phyloP scores from a whole-genome alignment of 2,113 vertebrate species.

The Orientallactaga bullata region DNA sequence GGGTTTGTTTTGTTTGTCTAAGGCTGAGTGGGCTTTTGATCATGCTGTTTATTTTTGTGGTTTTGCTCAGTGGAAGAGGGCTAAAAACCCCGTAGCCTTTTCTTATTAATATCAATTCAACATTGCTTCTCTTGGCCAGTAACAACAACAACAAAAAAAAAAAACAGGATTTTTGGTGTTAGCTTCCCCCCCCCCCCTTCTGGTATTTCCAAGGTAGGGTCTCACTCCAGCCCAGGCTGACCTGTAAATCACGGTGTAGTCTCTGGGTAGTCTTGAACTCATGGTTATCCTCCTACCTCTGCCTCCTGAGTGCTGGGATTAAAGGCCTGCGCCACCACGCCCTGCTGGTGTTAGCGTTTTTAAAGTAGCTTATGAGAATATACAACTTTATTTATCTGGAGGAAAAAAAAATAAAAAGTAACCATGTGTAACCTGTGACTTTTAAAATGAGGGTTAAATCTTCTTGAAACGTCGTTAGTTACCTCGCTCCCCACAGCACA shows the following conservation, averaged over 20 bases:
- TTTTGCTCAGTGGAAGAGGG: conserved; percentile 16
- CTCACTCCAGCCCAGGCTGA: no score
- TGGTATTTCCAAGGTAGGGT: no score
- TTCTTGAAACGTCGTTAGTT: conserved; percentile 42
- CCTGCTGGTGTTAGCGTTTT: no score
- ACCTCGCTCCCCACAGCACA: conserved; percentile 39
- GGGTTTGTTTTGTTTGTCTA: conserved; percentile 60
- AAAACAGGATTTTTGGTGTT: no score
- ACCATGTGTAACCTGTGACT: conserved; percentile 46
- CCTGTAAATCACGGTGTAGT: no score
- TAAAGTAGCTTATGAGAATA: conserved; percentile 23
- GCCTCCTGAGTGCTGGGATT: no score
- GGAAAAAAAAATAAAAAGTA: conserved; percentile 59
- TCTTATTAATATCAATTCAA: conserved; percentile 37
- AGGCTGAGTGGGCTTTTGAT: conserved; percentile 51
- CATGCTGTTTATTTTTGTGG: conserved; percentile 47
- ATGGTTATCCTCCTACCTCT: no score
- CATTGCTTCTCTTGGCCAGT: conserved; percentile 40
- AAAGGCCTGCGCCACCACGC: no score
- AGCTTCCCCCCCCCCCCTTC: no score
- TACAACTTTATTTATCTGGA: neutral
- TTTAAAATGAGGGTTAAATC: conserved; percentile 54
- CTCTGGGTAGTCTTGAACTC: no score
- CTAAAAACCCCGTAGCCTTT: conserved; percentile 38
- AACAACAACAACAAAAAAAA: neutral